Conservation (phyloP, 2,888 invertebrate species). For the Thera britannica region DNA sequence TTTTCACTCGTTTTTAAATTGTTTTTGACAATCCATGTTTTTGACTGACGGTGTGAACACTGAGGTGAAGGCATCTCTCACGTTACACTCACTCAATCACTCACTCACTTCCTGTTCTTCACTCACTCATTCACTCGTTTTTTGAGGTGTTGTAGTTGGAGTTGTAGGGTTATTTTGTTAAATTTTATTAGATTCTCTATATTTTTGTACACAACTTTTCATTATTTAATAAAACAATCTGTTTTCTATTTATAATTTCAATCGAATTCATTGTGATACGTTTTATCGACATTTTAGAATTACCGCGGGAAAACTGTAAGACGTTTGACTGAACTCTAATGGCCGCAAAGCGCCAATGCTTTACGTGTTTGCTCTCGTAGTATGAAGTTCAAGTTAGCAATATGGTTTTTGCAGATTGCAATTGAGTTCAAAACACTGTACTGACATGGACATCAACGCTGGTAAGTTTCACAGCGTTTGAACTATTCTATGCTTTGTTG, state of each 20-base stretch:
- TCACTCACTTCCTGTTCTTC: slow-evolving; percentile 18
- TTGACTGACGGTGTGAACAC: no score
- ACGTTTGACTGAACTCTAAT: slow-evolving; percentile 79
- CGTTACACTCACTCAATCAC: neutral
- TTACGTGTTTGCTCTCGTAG: slow-evolving; percentile 72
- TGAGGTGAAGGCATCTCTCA: no score
- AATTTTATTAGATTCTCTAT: slow-evolving; percentile 22
- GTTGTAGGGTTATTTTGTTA: slow-evolving; percentile 35
- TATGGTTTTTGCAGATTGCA: slow-evolving; percentile 56
- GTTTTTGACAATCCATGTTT: no score
- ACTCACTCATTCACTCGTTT: slow-evolving; percentile 16
- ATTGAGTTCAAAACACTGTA: slow-evolving; percentile 58
- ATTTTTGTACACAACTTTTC: slow-evolving; percentile 11
- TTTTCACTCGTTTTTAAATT: no score
- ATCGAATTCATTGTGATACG: slow-evolving; percentile 2
- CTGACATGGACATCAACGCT: slow-evolving; percentile 81
- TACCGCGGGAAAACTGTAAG: slow-evolving; percentile 82
- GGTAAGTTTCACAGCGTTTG: slow-evolving; percentile 58
- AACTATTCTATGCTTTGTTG: slow-evolving; percentile 11
- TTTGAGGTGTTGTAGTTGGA: slow-evolving; percentile 20
- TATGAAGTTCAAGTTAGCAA: slow-evolving; percentile 63
- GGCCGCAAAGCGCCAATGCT: slow-evolving; percentile 84
- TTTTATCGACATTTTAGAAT: slow-evolving; percentile 44
- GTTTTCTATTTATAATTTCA: neutral
- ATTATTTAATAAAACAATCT: slow-evolving; percentile 6